These are phyloP conservation scores for Poicephalus gulielmi DNA, from an alignment of 2,113 vertebrate species.

Conservation along the genomic window DNA sequence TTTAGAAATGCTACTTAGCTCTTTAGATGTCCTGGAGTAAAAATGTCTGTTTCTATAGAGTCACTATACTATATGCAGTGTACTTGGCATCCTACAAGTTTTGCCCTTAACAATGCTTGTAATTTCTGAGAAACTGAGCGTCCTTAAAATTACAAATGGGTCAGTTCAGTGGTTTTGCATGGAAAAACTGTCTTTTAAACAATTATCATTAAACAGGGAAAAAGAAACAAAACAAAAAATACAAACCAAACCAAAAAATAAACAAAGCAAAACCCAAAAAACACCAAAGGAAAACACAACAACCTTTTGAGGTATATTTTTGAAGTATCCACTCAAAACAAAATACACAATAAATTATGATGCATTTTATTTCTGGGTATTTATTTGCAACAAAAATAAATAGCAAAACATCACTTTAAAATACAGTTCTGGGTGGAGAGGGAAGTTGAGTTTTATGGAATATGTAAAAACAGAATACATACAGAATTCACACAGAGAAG, in stretches of 20 bases:
- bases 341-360: background rate
- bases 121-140: background rate
- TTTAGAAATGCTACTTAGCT: background rate
- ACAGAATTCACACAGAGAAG: background rate
- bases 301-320: background rate
- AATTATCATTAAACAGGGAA: background rate
- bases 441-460: background rate
- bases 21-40: background rate
- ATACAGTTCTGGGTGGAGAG: background rate
- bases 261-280: background rate
- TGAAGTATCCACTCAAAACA: background rate
- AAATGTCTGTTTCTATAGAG: background rate
- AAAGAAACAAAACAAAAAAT: background rate
- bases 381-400: background rate
- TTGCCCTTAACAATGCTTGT: background rate
- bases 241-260: background rate
- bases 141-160: background rate
- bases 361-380: background rate
- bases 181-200: background rate
- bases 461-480: background rate
- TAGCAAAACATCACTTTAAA: background rate
- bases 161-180: background rate
- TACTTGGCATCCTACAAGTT: background rate
- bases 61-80: background rate
- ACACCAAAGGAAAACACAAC: background rate